These are phyloP conservation scores for Lasioglossum lativentre DNA, from an alignment of 2,888 invertebrate genomes.

Conservation along the genomic window DNA sequence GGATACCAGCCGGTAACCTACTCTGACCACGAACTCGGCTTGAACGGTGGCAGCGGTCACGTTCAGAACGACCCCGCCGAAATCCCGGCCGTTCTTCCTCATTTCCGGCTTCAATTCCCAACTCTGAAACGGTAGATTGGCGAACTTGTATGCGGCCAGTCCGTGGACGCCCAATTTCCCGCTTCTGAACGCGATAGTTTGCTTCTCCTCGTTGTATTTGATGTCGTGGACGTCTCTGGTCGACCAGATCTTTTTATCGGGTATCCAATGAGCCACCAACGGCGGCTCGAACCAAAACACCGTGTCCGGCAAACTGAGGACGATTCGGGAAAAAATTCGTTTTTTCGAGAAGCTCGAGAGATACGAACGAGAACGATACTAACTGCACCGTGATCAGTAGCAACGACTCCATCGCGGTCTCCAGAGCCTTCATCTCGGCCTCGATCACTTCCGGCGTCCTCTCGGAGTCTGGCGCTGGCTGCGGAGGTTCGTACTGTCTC, in stretches of 20 bases:
- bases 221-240: constrained; percentile 90
- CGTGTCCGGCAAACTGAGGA: constrained; percentile 86
- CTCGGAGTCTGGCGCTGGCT: constrained; percentile 88
- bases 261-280: constrained; percentile 90
- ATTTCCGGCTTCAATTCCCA: constrained; percentile 92
- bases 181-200: constrained; percentile 91
- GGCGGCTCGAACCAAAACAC: constrained; percentile 93
- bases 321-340: neutral
- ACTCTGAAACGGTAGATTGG: constrained; percentile 93
- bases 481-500: constrained; percentile 89
- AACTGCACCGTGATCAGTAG: constrained; percentile 90
- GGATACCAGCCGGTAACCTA: constrained; percentile 50
- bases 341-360: neutral
- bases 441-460: constrained; percentile 93
- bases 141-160: constrained; percentile 90
- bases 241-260: constrained; percentile 87
- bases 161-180: constrained; percentile 88
- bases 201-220: constrained; percentile 94
- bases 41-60: constrained; percentile 87
- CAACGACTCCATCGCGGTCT: constrained; percentile 90
- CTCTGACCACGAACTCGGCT: constrained; percentile 86
- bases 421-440: constrained; percentile 90
- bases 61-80: constrained; percentile 84
- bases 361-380: constrained; percentile 73
- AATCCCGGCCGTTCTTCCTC: constrained; percentile 82